phyloP scores from a whole-genome alignment of 2,797 vertebrate species.

The Euthynnus affinis region DNA sequence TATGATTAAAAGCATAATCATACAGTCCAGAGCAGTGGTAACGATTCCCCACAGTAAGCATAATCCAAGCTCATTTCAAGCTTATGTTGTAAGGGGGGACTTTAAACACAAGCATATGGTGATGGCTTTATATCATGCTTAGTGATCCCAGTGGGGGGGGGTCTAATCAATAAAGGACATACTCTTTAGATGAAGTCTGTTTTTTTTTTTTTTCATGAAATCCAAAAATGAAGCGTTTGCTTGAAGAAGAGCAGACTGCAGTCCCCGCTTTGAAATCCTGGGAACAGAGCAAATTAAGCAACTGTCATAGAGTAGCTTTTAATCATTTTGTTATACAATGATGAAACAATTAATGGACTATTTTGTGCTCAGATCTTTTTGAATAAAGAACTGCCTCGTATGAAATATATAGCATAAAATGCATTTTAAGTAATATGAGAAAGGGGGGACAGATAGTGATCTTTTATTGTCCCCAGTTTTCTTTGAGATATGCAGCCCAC shows the following conservation, averaged over 20 bases:
- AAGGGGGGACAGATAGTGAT: conserved; percentile 50
- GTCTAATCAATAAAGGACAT: conserved; percentile 75
- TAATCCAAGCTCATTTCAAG: conserved; percentile 81
- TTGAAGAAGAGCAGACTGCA: conserved; percentile 9
- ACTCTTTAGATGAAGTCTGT: conserved; percentile 63
- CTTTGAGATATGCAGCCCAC: conserved; percentile 52
- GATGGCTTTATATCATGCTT: conserved; percentile 76
- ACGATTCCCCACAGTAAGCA: conserved; percentile 64
- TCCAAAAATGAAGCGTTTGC: conserved; percentile 31
- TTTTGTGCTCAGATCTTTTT: conserved; percentile 23
- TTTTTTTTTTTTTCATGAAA: conserved; percentile 30
- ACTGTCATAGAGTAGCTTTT: conserved; percentile 39
- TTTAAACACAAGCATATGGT: conserved; percentile 83
- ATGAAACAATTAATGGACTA: conserved; percentile 30
- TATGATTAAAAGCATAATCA: conserved; percentile 63
- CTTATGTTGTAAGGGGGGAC: conserved; percentile 73
- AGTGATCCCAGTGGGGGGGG: conserved; percentile 67
- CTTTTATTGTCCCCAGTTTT: conserved; percentile 53
- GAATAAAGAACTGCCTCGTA: conserved; percentile 10
- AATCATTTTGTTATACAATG: conserved; percentile 42
- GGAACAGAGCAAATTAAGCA: conserved; percentile 41
- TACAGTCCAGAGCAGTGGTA: conserved; percentile 56
- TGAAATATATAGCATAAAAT: conserved; percentile 33
- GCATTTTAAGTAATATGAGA: conserved; percentile 54
- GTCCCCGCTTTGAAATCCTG: conserved; percentile 41